Evolutionary conservation across 2,888 invertebrate species (phyloP).

Genomic region (Onthophagus sagittarius): DNA sequence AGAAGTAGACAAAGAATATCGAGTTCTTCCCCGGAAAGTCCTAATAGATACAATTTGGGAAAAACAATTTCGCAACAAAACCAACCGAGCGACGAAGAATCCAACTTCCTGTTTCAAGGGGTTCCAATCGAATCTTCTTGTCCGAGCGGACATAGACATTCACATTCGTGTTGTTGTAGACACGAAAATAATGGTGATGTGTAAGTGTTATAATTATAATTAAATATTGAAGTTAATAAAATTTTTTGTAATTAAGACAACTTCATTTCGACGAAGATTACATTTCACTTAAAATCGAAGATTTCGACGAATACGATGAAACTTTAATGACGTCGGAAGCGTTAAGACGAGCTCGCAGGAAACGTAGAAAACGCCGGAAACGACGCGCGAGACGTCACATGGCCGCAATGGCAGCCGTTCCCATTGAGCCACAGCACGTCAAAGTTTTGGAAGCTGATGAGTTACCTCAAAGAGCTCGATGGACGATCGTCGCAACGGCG

Average conservation of each 20-base stretch:
- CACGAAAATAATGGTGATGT: constrained; percentile 54
- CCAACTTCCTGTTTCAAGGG: background rate
- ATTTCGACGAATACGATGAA: constrained; percentile 42
- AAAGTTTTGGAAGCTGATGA: constrained; percentile 76
- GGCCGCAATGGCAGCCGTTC: constrained; percentile 32
- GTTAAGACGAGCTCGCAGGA: constrained; percentile 40
- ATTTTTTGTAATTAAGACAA: constrained; percentile 39
- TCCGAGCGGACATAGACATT: constrained; percentile 32
- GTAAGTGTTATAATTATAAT: constrained; percentile 34
- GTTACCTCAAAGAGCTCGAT: constrained; percentile 76
- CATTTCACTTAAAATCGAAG: constrained; percentile 52
- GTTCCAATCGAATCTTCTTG: background rate
- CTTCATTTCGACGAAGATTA: constrained; percentile 52
- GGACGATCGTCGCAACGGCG: constrained; percentile 89
- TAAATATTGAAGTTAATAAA: background rate
- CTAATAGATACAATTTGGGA: constrained; percentile 30
- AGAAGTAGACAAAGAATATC: constrained; percentile 29
- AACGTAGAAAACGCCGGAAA: constrained; percentile 43
- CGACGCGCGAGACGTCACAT: constrained; percentile 34
- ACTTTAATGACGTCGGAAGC: constrained; percentile 41
- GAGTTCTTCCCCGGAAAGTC: constrained; percentile 35
- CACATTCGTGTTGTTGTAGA: constrained; percentile 52
- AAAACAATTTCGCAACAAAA: constrained; percentile 49
- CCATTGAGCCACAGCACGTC: constrained; percentile 39
- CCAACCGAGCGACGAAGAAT: constrained; percentile 32